Conservation (phyloP, 2,888 invertebrate genomes). For the Ferdinandea cuprea region DNA sequence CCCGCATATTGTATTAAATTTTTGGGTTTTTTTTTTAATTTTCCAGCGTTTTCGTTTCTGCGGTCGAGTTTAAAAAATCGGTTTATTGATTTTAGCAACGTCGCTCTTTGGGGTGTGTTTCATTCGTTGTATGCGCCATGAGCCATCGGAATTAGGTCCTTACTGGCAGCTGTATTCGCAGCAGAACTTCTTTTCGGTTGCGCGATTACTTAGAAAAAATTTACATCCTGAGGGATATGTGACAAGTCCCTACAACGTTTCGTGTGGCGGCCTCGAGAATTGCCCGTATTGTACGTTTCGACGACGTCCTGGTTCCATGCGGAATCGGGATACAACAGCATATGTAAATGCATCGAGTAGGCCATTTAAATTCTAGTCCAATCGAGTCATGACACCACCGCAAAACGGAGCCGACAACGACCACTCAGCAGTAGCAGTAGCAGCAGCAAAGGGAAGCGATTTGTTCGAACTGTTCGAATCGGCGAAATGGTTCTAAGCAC, state of each 20-base stretch:
- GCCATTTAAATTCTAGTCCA: slow-evolving; percentile 46
- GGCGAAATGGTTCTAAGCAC: slow-evolving; percentile 92
- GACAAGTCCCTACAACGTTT: slow-evolving; percentile 20
- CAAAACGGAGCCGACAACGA: slow-evolving; percentile 45
- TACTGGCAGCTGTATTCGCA: slow-evolving; percentile 49
- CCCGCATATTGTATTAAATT: slow-evolving; percentile 26
- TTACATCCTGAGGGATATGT: slow-evolving; percentile 35
- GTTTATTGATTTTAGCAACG: slow-evolving; percentile 65
- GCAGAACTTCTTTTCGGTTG: slow-evolving; percentile 1
- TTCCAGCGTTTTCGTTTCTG: background rate
- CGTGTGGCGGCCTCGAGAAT: slow-evolving; percentile 44
- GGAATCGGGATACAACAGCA: slow-evolving; percentile 37
- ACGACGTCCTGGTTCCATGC: slow-evolving; percentile 51
- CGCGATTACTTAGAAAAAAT: background rate
- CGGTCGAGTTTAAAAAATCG: slow-evolving; percentile 26
- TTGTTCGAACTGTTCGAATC: slow-evolving; percentile 40
- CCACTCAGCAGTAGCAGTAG: slow-evolving; percentile 70
- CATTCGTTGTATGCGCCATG: slow-evolving; percentile 40
- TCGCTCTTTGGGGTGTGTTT: slow-evolving; percentile 37
- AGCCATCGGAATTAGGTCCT: slow-evolving; percentile 58
- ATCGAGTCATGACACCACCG: slow-evolving; percentile 72
- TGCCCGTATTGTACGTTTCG: slow-evolving; percentile 27
- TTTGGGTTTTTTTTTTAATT: slow-evolving; percentile 10
- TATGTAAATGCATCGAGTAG: slow-evolving; percentile 67
- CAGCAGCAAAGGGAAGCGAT: slow-evolving; percentile 58